Base-by-base conservation (phyloP, 2,888 invertebrate genomes). In the Cremastinae sp. region DNA sequence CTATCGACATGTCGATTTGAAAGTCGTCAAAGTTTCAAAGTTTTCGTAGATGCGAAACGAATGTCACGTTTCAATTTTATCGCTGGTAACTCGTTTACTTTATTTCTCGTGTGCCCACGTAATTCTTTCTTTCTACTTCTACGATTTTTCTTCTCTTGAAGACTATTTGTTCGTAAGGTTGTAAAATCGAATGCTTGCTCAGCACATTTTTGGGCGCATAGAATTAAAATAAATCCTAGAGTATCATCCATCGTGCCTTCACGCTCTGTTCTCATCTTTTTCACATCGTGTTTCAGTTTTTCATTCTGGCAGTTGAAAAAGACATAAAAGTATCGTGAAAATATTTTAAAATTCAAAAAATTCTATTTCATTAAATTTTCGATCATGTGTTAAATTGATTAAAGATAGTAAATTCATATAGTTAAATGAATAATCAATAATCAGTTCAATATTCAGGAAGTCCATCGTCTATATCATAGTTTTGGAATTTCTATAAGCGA, bases 61-160 rank as follows among this genome's bases (percentile, higher is more conserved):
- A n/a, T n/a, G n/a, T 18, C 12, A 47, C 61, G 55, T 72, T 68
- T 55, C 51, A 75, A 62, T 58, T 41, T 35, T 49, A 20, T 43
- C 35, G 56, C 45, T 14, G 41, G 18, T 35, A 10, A 51, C 62
- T 22, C 37, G 18, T 18, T 10, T 12, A 39, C 43, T 51, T 20
- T 41, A 14, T 66, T 68, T 62, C 43, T 75, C 56, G 65, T 22
- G 39, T 49, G 71, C 71, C 75, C 71, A 75, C 70, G 61, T 61
- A 0, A 10, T 16, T 28, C 49, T 20, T 47, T 49, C 10, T n/a
- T 20, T 10, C 47, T 39, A 49, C n/a, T n/a, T n/a, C n/a, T 45
- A 2, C 8, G 41, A n/a, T 47, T 58, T 59, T 64, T 71, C 28
- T 10, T 16, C 61, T 66, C 58, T 10, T 53, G 18, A n/a, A n/a